A percentile compares a stretch with the other conserved stretches of the same genome.
Conservation (phyloP, 2,888 invertebrate genomes). For the Limulus polyphemus region DNA sequence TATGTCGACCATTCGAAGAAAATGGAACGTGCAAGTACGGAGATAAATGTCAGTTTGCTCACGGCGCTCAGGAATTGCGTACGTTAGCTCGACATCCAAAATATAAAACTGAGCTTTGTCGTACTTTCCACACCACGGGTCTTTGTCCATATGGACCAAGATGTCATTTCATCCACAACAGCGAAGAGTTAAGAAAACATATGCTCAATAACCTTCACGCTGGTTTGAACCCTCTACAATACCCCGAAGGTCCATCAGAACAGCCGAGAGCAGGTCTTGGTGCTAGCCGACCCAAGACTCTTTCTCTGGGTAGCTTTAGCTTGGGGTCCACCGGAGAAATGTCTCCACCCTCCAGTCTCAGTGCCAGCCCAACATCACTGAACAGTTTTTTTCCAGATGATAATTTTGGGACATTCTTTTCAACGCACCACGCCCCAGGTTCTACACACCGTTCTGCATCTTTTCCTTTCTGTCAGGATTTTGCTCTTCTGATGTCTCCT, state of each 20-base stretch:
- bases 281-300: conserved; percentile 30
- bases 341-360: conserved; percentile 14
- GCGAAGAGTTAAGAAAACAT: conserved; percentile 23
- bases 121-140: conserved; percentile 89
- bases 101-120: conserved; percentile 93
- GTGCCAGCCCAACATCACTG: conserved; percentile 12
- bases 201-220: conserved; percentile 10
- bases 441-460: not conserved
- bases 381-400: conserved; percentile 8
- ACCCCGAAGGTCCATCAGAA: not conserved
- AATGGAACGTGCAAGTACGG: conserved; percentile 97
- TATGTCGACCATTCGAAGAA: conserved; percentile 93
- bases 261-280: conserved; percentile 29
- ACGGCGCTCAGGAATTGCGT: conserved; percentile 82
- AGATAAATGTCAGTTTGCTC: conserved; percentile 98
- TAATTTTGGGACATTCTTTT: too few species aligned
- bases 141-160: conserved; percentile 97
- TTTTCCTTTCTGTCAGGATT: conserved; percentile 23
- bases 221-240: not conserved
- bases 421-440: too few species aligned
- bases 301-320: conserved; percentile 36
- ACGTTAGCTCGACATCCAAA: conserved; percentile 92
- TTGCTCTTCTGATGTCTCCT: conserved; percentile 8
- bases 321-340: conserved; percentile 28
- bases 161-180: conserved; percentile 94